Base-by-base conservation (phyloP, 2,888 invertebrate species). In the Bimastos eiseni region DNA sequence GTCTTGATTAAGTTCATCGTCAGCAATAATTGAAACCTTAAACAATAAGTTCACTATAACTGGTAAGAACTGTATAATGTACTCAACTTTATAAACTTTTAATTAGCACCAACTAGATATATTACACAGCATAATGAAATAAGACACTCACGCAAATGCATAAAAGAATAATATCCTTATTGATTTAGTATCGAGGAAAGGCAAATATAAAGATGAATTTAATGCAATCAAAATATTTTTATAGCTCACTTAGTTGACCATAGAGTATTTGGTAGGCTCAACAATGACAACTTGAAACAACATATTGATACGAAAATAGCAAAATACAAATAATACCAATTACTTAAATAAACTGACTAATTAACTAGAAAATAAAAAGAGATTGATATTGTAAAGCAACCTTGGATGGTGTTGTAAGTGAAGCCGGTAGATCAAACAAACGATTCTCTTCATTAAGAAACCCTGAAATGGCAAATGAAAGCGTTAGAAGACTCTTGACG, bases 11-110 rank as follows among this genome's bases (percentile, higher is more conserved):
- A 91, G 91, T 36, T 94, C 94, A 91, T 93, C 93, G 44, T 94
- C 94, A 91, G 93, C 93, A 38, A 94, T 93, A 89, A 93, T 92
- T 24, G 93, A 93, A 91, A 93, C 93, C 92, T 93, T 93, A 93
- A 93, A 92, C n/a, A n/a, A 70, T n/a, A 70, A n/a, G 70, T n/a
- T n/a, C n/a, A 70, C 70, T n/a, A 70, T 15, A 8, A 70, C 30
- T n/a, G n/a, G n/a, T n/a, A 70, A 70, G 30, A n/a, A n/a, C 70
- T 70, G 8, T 70, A n/a, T 70, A 4, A 70, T n/a, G 30, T n/a
- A n/a, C 30, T 70, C 70, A 70, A 70, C 30, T 70, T n/a, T 70
- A n/a, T 19, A 70, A 70, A 70, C n/a, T n/a, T n/a, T 70, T 13
- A 70, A 70, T 30, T n/a, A 70, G 8, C 70, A n/a, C 1, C 24